These are phyloP conservation scores for Perodicticus potto DNA, from an alignment of 2,797 vertebrate species.

Conservation along the genomic window DNA sequence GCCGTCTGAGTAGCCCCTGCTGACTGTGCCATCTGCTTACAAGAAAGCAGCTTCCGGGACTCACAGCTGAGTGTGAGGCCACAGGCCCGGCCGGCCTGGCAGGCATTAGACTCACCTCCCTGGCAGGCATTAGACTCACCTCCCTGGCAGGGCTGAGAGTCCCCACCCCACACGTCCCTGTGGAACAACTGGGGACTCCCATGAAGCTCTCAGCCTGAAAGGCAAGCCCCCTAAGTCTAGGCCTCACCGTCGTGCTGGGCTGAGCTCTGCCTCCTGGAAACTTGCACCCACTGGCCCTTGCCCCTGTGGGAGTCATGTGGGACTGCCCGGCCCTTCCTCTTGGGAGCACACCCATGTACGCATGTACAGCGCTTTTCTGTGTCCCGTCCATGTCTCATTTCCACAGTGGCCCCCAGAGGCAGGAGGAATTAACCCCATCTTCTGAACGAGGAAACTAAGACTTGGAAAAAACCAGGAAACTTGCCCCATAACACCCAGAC, in stretches of 20 bases:
- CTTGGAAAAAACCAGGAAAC: background rate
- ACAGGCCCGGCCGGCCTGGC: fast-evolving
- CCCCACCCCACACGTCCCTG: fast-evolving
- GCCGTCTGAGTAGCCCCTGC: fast-evolving
- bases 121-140: background rate
- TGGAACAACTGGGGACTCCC: background rate
- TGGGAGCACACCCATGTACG: background rate
- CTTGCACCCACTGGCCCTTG: background rate
- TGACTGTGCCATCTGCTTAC: fast-evolving
- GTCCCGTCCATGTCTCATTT: fast-evolving
- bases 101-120: background rate
- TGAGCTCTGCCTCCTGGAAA: background rate
- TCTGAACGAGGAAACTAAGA: background rate
- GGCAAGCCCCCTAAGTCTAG: background rate
- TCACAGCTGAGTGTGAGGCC: fast-evolving
- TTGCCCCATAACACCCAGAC: background rate
- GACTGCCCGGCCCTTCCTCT: background rate
- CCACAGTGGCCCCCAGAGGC: fast-evolving
- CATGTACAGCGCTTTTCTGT: fast-evolving
- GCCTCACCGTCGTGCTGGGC: background rate
- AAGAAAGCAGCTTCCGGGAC: background rate
- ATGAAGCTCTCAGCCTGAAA: background rate
- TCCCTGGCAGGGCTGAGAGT: background rate
- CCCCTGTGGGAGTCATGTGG: fast-evolving
- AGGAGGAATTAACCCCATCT: background rate